Percentiles rank a stretch among this genome's conserved stretches.
Conservation (phyloP, 2,888 invertebrate species). For the Ormyrus rosae region DNA sequence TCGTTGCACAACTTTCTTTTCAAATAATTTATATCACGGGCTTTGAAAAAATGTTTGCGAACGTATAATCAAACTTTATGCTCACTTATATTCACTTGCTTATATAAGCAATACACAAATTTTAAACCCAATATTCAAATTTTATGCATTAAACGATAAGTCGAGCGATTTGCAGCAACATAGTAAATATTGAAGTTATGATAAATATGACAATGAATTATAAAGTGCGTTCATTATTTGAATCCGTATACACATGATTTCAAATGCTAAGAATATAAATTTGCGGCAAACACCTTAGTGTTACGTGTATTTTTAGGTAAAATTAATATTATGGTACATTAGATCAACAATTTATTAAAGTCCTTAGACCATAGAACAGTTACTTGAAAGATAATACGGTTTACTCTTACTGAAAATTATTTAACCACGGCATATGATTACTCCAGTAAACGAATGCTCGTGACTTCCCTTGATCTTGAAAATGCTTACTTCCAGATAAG, state of each 20-base stretch:
- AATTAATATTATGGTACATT: background rate
- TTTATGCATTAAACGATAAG: background rate
- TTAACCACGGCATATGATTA: background rate
- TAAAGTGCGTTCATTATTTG: too few relatives aligned
- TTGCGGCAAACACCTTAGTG: too few relatives aligned
- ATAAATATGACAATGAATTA: background rate
- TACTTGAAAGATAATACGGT: background rate
- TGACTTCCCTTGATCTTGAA: slow-evolving; percentile 30
- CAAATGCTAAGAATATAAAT: too few relatives aligned
- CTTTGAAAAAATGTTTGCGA: too few relatives aligned
- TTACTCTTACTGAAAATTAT: background rate
- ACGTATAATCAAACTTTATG: too few relatives aligned
- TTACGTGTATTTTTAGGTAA: too few relatives aligned
- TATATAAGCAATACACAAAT: too few relatives aligned
- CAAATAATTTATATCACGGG: too few relatives aligned
- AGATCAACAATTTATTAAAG: background rate
- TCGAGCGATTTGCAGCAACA: too few relatives aligned
- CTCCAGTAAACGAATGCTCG: background rate
- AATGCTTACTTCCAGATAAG: slow-evolving; percentile 13
- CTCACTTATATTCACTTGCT: too few relatives aligned
- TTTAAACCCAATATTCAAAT: background rate
- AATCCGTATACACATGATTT: too few relatives aligned
- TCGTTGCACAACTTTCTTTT: too few relatives aligned
- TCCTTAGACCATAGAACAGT: background rate
- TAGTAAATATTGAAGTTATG: background rate